Evolutionary conservation across 2,797 vertebrate species (phyloP), one percentile per base, ranked within the genome.

Genomic region (Perodicticus potto): DNA sequence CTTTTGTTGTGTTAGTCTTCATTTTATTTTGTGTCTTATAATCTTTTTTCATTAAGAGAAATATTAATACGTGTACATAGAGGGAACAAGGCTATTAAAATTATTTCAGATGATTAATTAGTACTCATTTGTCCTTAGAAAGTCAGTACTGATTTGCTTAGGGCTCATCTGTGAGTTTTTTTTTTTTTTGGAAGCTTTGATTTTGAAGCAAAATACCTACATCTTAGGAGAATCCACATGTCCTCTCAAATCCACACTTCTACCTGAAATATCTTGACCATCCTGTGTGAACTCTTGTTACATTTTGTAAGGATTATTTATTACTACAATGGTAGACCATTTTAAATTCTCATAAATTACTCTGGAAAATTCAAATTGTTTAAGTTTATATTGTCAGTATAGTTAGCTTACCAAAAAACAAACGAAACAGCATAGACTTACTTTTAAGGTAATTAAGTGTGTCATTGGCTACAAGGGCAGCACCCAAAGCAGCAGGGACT

Each of bases 371-470:
- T 37, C 16, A 61, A 88, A 0, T 85, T 94, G 70, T 86, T 95
- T 86, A 88, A 69, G 45, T 86, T 94, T 93, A 65, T 83, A 40
- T 80, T 91, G 37, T 89, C 80, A 83, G 37, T 80, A 69, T 22
- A 67, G 29, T 86, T 93, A 84, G 17, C 40, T 78, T 93, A 59
- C 23, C 67, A 91, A 78, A 86, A 91, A 83, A 74, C 45, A 92
- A 90, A 80, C 45, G 95, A 87, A 96, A 80, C 32, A 70, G 34
- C 45, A 61, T 7, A 13, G 65, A 86, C 92, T 86, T 89, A 90
- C 67, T 92, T 95, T n/a, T 74, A 91, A 95, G 37, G 74, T 88
- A 95, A 94, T 91, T 86, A 80, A 88, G 3, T 61, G 76, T 96
- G 67, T 80, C 80, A 61, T 85, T 86, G 65, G 53, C 59, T 94